Evolutionary conservation across 2,797 vertebrate genomes (phyloP).

Genomic region (Pelochelys cantorii): DNA sequence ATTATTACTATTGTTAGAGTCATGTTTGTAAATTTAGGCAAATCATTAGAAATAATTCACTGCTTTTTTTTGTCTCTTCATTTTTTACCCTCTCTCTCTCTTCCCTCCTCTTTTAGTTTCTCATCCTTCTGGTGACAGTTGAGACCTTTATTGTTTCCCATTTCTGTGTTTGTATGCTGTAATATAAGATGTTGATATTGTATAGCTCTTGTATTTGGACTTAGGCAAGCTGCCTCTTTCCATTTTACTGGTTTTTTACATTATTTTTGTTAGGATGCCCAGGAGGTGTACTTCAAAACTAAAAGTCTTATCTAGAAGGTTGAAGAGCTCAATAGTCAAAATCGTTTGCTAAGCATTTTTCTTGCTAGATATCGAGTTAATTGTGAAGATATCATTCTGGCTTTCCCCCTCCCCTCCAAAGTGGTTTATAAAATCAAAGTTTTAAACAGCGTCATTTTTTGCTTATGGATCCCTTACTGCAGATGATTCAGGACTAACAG

Average conservation of each 20-base stretch:
- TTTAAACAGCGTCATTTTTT: background rate
- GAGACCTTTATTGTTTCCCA: background rate
- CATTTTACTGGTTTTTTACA: background rate
- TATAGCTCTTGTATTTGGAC: background rate
- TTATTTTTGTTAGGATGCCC: constrained; percentile 31
- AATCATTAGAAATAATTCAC: background rate
- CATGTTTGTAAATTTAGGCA: background rate
- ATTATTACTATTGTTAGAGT: background rate
- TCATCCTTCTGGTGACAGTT: background rate
- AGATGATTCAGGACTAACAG: background rate
- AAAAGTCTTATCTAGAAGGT: background rate
- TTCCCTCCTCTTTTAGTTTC: background rate
- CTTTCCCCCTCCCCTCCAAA: background rate
- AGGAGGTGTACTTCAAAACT: constrained; percentile 3
- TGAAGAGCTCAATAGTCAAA: constrained; percentile 21
- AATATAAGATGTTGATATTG: background rate
- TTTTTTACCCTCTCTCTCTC: background rate
- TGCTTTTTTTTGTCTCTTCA: background rate
- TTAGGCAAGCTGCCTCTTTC: background rate
- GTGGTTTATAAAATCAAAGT: background rate
- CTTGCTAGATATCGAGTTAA: background rate
- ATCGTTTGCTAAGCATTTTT: background rate
- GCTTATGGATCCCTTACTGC: background rate
- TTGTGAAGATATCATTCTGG: background rate
- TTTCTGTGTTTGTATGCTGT: background rate